Conservation (phyloP, 2,888 invertebrate species). For the Abrostola triplasia region DNA sequence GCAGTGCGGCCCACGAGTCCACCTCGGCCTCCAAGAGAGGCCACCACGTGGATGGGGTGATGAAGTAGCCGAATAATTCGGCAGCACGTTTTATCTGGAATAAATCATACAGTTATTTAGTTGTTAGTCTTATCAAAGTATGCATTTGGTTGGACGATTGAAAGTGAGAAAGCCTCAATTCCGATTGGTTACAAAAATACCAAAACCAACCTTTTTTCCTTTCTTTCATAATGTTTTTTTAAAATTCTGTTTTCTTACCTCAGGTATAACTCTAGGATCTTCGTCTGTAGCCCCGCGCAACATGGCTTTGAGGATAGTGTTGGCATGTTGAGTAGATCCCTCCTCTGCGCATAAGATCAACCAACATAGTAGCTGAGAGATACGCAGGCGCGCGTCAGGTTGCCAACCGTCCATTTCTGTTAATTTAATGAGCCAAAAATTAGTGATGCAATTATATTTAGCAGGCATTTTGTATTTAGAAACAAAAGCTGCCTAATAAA, state of each 20-base stretch:
- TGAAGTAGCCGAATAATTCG: slow-evolving; percentile 93
- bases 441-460: too few relatives aligned
- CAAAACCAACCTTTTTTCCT: too few relatives aligned
- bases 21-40: slow-evolving; percentile 90
- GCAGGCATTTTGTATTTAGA: too few relatives aligned
- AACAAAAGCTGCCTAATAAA: too few relatives aligned
- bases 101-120: too few relatives aligned
- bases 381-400: slow-evolving; percentile 90
- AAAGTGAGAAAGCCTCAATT: too few relatives aligned
- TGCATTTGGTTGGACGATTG: too few relatives aligned
- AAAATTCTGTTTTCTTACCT: slow-evolving; percentile 71
- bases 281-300: slow-evolving; percentile 90
- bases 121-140: too few relatives aligned
- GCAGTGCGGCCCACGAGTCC: slow-evolving; percentile 86
- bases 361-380: slow-evolving; percentile 92
- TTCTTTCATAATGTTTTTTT: too few relatives aligned
- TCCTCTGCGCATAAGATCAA: slow-evolving; percentile 92
- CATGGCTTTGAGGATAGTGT: slow-evolving; percentile 87
- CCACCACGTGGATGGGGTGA: slow-evolving; percentile 91
- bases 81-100: slow-evolving; percentile 90
- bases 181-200: too few relatives aligned
- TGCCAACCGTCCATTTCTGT: slow-evolving; percentile 94
- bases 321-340: slow-evolving; percentile 91
- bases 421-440: too few relatives aligned
- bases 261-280: slow-evolving; percentile 89